These are phyloP conservation scores for Podabrus alpinus DNA, from an alignment of 2,888 invertebrate species.

Conservation along the genomic window DNA sequence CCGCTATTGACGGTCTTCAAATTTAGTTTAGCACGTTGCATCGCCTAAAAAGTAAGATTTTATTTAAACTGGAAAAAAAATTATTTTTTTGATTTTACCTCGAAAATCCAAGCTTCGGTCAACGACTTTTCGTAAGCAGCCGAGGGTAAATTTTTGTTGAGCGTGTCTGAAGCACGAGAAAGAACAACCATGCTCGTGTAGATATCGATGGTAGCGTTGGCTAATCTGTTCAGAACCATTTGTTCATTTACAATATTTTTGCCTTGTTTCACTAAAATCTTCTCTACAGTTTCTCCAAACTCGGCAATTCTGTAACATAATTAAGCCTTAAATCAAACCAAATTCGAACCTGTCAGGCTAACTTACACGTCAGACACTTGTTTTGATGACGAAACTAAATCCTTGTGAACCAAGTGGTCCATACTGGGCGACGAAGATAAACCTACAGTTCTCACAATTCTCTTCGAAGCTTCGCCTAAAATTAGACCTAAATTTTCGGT, in stretches of 20 bases:
- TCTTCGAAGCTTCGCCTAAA: constrained; percentile 82
- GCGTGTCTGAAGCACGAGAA: constrained; percentile 78
- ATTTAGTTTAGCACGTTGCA: constrained; percentile 67
- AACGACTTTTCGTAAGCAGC: constrained; percentile 79
- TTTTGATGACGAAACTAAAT: constrained; percentile 69
- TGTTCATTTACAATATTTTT: constrained; percentile 87
- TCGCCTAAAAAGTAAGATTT: constrained; percentile 62
- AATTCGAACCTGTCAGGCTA: neutral
- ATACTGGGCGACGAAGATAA: constrained; percentile 68
- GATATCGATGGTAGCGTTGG: constrained; percentile 87
- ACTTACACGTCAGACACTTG: constrained; percentile 63
- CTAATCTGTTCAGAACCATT: constrained; percentile 83
- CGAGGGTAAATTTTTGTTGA: constrained; percentile 65
- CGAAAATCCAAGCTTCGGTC: constrained; percentile 80
- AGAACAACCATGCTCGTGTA: constrained; percentile 84
- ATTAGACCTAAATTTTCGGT: constrained; percentile 88
- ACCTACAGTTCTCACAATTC: constrained; percentile 83
- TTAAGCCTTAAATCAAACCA: constrained; percentile 3
- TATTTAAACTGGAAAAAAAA: neutral
- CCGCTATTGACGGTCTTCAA: constrained; percentile 63
- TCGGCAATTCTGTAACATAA: constrained; percentile 62
- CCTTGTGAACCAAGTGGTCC: constrained; percentile 70
- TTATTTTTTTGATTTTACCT: constrained; percentile 61
- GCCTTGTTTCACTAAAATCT: constrained; percentile 80
- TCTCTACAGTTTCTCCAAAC: constrained; percentile 83